A percentile compares a stretch with the other conserved stretches of the same genome.
Conservation (phyloP, 1,140 invertebrate genomes). For the Metopolophium dirhodum region DNA sequence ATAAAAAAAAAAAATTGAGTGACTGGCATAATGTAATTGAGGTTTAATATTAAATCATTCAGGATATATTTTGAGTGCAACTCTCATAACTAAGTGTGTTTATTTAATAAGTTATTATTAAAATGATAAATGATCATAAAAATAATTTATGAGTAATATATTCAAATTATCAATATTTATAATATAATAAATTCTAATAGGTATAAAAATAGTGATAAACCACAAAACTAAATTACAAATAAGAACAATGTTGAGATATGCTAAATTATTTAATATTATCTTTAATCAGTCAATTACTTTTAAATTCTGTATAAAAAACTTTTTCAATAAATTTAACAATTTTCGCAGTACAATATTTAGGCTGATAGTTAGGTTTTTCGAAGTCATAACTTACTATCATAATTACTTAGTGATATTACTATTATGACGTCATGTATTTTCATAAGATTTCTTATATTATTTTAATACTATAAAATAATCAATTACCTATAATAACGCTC, state of each 20-base stretch:
- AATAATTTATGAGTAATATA: neutral
- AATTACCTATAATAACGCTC: neutral
- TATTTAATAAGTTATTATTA: neutral
- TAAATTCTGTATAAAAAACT: neutral
- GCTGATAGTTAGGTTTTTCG: neutral
- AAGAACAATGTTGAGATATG: no score
- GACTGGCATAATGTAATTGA: neutral
- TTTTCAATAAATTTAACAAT: neutral
- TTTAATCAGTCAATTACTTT: neutral
- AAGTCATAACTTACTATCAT: no score
- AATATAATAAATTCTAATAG: neutral
- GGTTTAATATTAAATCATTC: neutral
- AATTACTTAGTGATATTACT: no score
- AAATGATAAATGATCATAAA: neutral
- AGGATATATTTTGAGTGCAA: neutral
- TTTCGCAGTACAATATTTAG: no score
- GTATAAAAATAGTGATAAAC: no score
- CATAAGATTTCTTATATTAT: neutral
- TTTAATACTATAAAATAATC: neutral
- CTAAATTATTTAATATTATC: neutral
- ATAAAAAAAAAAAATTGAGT: neutral
- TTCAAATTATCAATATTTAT: neutral
- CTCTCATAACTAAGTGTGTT: no score
- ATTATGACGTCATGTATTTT: neutral
- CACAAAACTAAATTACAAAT: no score